Conservation (phyloP, 2,888 invertebrate species). For the Entomobrya multifasciata region DNA sequence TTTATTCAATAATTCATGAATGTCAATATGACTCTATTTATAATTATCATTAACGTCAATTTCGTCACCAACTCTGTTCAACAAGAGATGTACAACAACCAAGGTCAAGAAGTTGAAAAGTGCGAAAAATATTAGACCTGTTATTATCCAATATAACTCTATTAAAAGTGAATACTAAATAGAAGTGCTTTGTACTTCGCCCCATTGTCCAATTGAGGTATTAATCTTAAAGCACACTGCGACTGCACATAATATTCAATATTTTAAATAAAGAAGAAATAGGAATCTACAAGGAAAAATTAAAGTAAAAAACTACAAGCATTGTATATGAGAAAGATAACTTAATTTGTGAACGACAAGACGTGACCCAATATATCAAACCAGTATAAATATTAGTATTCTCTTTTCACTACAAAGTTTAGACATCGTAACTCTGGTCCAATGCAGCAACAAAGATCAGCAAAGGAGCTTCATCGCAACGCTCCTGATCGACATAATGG, state of each 20-base stretch:
- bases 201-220: background rate
- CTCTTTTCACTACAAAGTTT: no score
- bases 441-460: constrained; percentile 62
- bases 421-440: no score
- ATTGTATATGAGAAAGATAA: no score
- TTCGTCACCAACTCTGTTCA: constrained; percentile 8
- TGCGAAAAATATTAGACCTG: constrained; percentile 59
- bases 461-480: constrained; percentile 45
- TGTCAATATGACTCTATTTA: constrained; percentile 59
- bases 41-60: constrained; percentile 69
- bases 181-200: background rate
- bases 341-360: no score
- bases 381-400: no score
- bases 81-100: background rate
- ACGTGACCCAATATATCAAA: constrained; percentile 46
- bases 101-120: constrained; percentile 62
- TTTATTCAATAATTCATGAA: constrained; percentile 64
- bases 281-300: no score
- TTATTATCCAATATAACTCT: constrained; percentile 55
- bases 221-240: background rate
- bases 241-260: no score
- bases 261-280: no score
- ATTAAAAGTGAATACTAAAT: constrained; percentile 7
- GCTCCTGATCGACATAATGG: constrained; percentile 32
- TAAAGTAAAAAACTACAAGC: no score